Percentiles rank a stretch among this genome's conserved stretches.
phyloP scores from a whole-genome alignment of 2,888 invertebrate genomes.

The Parnassius glacialis region DNA sequence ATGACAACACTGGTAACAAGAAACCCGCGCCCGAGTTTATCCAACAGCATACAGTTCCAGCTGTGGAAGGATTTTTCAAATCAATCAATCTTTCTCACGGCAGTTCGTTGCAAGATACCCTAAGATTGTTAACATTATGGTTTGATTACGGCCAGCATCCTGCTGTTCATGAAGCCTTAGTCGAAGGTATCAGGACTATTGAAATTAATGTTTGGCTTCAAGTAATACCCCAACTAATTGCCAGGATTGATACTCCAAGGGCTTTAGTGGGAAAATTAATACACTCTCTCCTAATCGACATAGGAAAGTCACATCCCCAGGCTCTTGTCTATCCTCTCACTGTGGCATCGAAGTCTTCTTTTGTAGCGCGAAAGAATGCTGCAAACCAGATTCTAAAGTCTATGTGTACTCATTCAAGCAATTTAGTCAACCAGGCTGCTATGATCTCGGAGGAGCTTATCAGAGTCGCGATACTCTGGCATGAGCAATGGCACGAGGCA shows the following conservation, averaged over 20 bases:
- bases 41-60: conserved; percentile 92
- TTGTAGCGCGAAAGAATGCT: conserved; percentile 90
- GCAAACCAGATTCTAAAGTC: conserved; percentile 97
- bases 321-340: conserved; percentile 98
- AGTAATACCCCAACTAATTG: conserved; percentile 99
- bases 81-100: conserved; percentile 96
- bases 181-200: conserved; percentile 94
- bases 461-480: conserved; percentile 99
- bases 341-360: conserved; percentile 97
- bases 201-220: conserved; percentile 99
- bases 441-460: conserved; percentile 98
- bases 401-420: conserved; percentile 96
- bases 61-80: conserved; percentile 97
- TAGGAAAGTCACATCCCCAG: conserved; percentile 98
- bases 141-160: conserved; percentile 98
- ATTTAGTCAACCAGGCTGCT: conserved; percentile 96
- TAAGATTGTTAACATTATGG: conserved; percentile 97
- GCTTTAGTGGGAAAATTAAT: conserved; percentile 94
- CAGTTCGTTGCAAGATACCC: conserved; percentile 97
- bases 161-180: conserved; percentile 95
- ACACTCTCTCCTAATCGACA: conserved; percentile 95
- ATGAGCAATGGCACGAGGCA: conserved; percentile 99
- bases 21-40: conserved; percentile 77
- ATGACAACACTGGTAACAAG: conserved; percentile 42
- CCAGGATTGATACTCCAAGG: conserved; percentile 96